A percentile compares a stretch with the other conserved stretches of the same genome.
Evolutionary conservation across 2,113 vertebrate species (phyloP).

Genomic region (Ceratotherium simum): DNA sequence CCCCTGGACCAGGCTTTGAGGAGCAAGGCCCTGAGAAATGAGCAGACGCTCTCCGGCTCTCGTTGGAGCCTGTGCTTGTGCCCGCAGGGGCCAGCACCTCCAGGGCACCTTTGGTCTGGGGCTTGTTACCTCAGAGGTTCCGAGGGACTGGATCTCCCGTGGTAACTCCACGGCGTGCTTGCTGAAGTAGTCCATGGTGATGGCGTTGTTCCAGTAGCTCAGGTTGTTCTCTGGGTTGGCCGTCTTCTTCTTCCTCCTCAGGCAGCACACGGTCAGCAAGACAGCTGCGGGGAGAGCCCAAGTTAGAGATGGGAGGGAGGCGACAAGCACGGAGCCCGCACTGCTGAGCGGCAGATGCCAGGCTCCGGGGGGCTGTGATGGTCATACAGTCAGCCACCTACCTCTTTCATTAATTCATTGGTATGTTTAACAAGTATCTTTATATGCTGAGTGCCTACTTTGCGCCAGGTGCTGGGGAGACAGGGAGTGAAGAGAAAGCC

Average conservation of each 20-base stretch:
- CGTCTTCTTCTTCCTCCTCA: constrained; percentile 96
- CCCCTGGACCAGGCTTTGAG: fast-evolving
- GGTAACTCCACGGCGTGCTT: constrained; percentile 97
- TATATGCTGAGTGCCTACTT: background rate
- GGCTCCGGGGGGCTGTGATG: no score
- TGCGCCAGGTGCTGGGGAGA: background rate
- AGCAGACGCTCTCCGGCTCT: fast-evolving
- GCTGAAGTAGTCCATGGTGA: constrained; percentile 99
- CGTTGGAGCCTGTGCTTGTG: background rate
- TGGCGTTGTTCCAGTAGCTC: constrained; percentile 99
- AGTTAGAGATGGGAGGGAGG: background rate
- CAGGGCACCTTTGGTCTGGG: background rate
- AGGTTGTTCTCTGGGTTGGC: constrained; percentile 97
- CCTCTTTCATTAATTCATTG: fast-evolving
- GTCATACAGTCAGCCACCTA: background rate
- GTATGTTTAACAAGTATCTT: background rate
- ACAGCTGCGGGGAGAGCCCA: constrained; percentile 89
- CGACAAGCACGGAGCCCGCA: fast-evolving
- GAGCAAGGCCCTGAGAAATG: fast-evolving
- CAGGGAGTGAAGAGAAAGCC: no score
- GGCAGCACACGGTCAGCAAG: constrained; percentile 97
- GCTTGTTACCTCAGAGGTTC: constrained; percentile 93
- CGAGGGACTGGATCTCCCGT: constrained; percentile 96
- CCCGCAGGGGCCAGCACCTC: background rate
- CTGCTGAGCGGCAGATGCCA: fast-evolving